A percentile compares a stretch with the other conserved stretches of the same genome.
Evolutionary conservation across 1,140 invertebrate species (phyloP).

Genomic region (Drosophila leontia): DNA sequence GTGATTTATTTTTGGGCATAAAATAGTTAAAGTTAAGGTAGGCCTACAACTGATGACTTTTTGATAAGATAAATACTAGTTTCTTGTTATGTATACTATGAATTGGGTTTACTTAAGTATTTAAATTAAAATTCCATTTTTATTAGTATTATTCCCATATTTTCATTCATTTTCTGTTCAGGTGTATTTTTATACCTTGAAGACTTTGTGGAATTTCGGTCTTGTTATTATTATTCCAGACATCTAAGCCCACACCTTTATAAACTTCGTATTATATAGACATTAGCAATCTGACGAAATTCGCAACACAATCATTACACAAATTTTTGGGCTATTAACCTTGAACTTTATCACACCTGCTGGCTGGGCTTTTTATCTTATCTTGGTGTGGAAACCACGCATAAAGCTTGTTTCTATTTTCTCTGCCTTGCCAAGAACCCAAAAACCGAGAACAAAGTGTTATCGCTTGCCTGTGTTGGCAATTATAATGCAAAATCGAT

Average conservation of each 20-base stretch:
- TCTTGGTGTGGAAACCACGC: constrained; percentile 30
- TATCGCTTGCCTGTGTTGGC: constrained; percentile 47
- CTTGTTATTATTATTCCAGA: not conserved
- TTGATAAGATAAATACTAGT: too few relatives aligned
- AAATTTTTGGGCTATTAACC: constrained; percentile 56
- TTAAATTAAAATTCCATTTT: too few relatives aligned
- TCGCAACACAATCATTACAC: constrained; percentile 44
- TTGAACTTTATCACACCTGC: constrained; percentile 68
- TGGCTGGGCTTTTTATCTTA: constrained; percentile 54
- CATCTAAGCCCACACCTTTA: not conserved
- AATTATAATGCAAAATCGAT: constrained; percentile 65
- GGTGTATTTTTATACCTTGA: not conserved
- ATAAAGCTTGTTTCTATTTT: constrained; percentile 47
- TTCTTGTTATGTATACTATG: not conserved
- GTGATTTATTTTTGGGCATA: not conserved
- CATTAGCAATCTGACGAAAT: constrained; percentile 36
- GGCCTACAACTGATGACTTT: not conserved
- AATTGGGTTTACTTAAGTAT: not conserved
- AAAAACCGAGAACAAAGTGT: constrained; percentile 36
- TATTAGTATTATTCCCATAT: too few relatives aligned
- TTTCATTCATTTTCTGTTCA: not conserved
- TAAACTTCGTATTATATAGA: constrained; percentile 6
- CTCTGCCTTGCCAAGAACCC: constrained; percentile 24
- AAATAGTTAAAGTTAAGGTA: constrained; percentile 15
- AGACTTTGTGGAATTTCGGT: not conserved